Base-by-base conservation (phyloP, 2,113 vertebrate genomes). In the Amazona guildingii region DNA sequence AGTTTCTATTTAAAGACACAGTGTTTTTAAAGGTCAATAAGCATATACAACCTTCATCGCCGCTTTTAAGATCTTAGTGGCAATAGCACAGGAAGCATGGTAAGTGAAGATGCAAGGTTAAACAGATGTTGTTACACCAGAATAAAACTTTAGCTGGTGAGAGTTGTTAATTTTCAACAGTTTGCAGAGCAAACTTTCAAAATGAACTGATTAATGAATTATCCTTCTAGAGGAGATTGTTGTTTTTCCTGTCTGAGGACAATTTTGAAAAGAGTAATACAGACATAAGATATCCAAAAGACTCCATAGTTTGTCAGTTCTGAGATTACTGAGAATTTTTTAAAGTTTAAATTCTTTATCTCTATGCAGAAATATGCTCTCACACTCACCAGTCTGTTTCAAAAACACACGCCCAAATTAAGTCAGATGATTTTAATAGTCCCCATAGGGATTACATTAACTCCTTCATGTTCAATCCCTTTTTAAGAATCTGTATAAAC, bases 141-240 rank as follows among this genome's bases (percentile, higher is more conserved):
- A 92, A 80, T n/a, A 74, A 70, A 70, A 39, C 62, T 79, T 83
- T 21, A 70, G 55, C 37, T 11, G 13, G 43, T 7, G 29, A 46
- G 25, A 83, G 79, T 11, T 94, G 82, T 94, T 94, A 94, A 94
- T 95, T 91, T 95, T 95, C 94, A 95, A 95, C 75, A 87, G 78
- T 85, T 68, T 73, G 39, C 69, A 82, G 17, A 52, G 66, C 44
- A 54, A 41, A 75, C 66, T 89, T 95, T 82, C 87, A 92, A 95
- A 90, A 94, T 44, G 75, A 83, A 74, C 75, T 70, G 59, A 90
- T 90, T 94, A 91, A 93, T 95, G 75, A 96, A 68, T 85, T 82
- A 86, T 92, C 70, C 25, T 62, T 35, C 39, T 15, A 23, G 20
- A 80, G 20, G 17, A 55, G 29, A 74, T 6, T 67, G 24, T 15